A percentile compares a stretch with the other conserved stretches of the same genome.
These are phyloP conservation scores for Carassius gibelio DNA, from an alignment of 2,113 vertebrate species.

Conservation along the genomic window DNA sequence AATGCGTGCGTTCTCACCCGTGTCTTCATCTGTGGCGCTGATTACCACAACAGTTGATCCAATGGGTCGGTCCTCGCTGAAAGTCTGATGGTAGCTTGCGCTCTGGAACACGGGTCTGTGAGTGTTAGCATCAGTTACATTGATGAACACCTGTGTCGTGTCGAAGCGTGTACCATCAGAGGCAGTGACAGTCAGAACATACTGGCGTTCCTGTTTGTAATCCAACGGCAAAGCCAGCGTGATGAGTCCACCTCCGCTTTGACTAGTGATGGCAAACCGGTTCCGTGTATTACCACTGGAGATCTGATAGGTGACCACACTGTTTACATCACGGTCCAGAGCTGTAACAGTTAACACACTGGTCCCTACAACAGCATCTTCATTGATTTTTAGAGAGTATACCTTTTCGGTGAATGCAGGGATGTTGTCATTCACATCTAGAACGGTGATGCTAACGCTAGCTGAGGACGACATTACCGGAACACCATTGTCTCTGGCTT, in stretches of 20 bases:
- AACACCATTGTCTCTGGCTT: slow-evolving; percentile 87
- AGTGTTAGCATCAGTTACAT: slow-evolving; percentile 95
- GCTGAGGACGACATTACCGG: slow-evolving; percentile 90
- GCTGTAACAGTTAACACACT: slow-evolving; percentile 90
- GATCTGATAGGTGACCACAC: slow-evolving; percentile 95
- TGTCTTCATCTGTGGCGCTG: slow-evolving; percentile 91
- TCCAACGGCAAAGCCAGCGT: slow-evolving; percentile 91
- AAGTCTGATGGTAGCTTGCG: slow-evolving; percentile 85
- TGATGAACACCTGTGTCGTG: slow-evolving; percentile 90
- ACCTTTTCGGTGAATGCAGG: slow-evolving; percentile 88
- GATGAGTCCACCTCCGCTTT: slow-evolving; percentile 91
- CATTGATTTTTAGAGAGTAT: slow-evolving; percentile 90
- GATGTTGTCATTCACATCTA: slow-evolving; percentile 94
- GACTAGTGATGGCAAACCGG: slow-evolving; percentile 95
- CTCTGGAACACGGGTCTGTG: slow-evolving; percentile 94
- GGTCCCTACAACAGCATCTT: slow-evolving; percentile 90
- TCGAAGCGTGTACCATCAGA: slow-evolving; percentile 90
- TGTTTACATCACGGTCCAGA: slow-evolving; percentile 90
- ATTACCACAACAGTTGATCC: slow-evolving; percentile 88
- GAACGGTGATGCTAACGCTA: slow-evolving; percentile 88
- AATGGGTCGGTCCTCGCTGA: slow-evolving; percentile 85
- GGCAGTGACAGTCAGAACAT: slow-evolving; percentile 89
- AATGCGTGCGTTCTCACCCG: slow-evolving; percentile 92
- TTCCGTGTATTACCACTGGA: slow-evolving; percentile 95
- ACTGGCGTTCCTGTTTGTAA: slow-evolving; percentile 96